Percentiles rank a stretch among this genome's conserved stretches.
Evolutionary conservation across 2,797 vertebrate genomes (phyloP).

Genomic region (Phataginus tetradactyla): DNA sequence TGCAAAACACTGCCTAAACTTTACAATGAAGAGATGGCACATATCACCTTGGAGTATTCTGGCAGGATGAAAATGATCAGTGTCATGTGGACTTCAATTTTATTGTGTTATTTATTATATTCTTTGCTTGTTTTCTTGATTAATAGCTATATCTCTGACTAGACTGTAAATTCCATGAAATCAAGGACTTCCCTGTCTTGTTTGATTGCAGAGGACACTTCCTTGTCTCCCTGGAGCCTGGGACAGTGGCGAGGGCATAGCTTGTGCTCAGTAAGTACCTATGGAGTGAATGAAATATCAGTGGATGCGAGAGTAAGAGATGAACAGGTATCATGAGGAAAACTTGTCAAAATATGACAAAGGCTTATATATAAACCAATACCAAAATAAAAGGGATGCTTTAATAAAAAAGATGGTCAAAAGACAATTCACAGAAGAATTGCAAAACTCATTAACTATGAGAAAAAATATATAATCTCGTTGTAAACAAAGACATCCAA

Average conservation of each 20-base stretch:
- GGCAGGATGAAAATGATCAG: background rate
- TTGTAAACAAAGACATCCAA: background rate
- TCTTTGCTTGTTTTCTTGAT: background rate
- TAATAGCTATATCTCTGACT: background rate
- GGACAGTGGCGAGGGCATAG: background rate
- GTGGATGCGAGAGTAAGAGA: background rate
- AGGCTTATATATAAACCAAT: background rate
- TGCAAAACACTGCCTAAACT: background rate
- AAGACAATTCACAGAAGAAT: constrained; percentile 1
- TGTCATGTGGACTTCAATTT: background rate
- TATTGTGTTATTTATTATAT: background rate
- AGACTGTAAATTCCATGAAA: background rate
- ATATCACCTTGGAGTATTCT: background rate
- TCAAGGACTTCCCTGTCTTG: background rate
- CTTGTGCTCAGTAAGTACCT: background rate
- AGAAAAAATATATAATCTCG: background rate
- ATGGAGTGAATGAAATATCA: background rate
- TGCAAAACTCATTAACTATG: background rate
- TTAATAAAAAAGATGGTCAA: background rate
- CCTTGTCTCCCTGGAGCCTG: background rate
- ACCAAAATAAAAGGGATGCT: background rate
- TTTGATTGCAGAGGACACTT: background rate
- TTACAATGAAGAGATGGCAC: background rate
- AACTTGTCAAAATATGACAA: background rate
- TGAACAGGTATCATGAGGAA: background rate